Conservation (phyloP, 2,888 invertebrate species). For the Anagyrus pseudococci region DNA sequence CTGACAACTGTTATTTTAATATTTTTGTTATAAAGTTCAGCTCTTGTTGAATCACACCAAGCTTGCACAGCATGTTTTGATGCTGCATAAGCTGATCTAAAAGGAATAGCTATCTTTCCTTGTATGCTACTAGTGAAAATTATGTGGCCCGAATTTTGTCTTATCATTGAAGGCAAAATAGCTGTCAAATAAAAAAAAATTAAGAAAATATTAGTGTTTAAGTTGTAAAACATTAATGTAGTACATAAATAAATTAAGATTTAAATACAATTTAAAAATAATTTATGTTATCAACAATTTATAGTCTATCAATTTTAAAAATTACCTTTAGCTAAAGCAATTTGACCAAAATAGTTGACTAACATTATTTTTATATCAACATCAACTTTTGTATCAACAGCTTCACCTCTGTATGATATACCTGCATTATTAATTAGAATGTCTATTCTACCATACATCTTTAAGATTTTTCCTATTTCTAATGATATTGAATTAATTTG, state of each 20-base stretch:
- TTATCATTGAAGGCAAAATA: slow-evolving; percentile 82
- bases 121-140: slow-evolving; percentile 92
- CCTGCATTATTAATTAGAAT: slow-evolving; percentile 94
- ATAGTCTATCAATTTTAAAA: slow-evolving; percentile 1
- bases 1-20: slow-evolving; percentile 87
- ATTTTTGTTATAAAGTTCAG: slow-evolving; percentile 81
- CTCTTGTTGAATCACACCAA: slow-evolving; percentile 87
- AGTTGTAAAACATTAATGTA: no score
- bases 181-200: slow-evolving; percentile 66
- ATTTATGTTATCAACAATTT: neutral
- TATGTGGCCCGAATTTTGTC: slow-evolving; percentile 78
- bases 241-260: no score
- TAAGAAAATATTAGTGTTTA: no score
- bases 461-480: slow-evolving; percentile 72
- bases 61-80: slow-evolving; percentile 96
- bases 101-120: slow-evolving; percentile 89
- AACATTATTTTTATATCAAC: slow-evolving; percentile 89
- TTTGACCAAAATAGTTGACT: slow-evolving; percentile 93
- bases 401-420: slow-evolving; percentile 79
- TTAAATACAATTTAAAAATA: no score
- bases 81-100: slow-evolving; percentile 86
- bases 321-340: slow-evolving; percentile 89
- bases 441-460: slow-evolving; percentile 80
- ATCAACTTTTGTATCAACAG: slow-evolving; percentile 76
- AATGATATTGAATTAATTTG: slow-evolving; percentile 71